A percentile compares a stretch with the other conserved stretches of the same genome.
phyloP scores from a whole-genome alignment of 1,140 invertebrate genomes.

The Diorhabda elongata region DNA sequence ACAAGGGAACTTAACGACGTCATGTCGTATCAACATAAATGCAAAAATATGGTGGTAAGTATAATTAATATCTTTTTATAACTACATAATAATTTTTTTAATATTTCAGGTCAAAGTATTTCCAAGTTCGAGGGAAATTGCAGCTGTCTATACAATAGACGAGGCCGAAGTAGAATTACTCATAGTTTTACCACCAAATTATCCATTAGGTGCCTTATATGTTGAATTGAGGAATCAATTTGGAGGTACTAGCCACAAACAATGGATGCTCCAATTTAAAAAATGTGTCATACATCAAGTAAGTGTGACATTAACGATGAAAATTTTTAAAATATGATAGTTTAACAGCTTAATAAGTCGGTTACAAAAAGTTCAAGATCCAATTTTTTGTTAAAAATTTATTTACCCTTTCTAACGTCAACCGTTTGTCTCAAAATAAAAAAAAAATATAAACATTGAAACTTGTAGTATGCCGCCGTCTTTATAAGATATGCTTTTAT shows the following conservation, averaged over 20 bases:
- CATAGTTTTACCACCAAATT: conserved; percentile 72
- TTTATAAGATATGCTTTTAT: too few relatives aligned
- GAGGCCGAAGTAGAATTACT: conserved; percentile 76
- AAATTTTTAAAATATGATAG: too few relatives aligned
- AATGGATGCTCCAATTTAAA: conserved; percentile 75
- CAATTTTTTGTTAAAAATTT: too few relatives aligned
- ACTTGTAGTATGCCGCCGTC: too few relatives aligned
- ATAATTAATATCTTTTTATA: background rate
- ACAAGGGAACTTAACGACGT: conserved; percentile 65
- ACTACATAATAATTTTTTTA: background rate
- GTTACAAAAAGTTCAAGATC: too few relatives aligned
- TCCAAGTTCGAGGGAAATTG: conserved; percentile 66
- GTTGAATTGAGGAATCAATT: conserved; percentile 65
- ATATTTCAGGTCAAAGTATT: conserved; percentile 64
- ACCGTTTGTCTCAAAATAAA: too few relatives aligned
- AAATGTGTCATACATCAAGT: conserved; percentile 80
- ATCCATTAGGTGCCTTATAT: conserved; percentile 70
- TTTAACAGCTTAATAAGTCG: too few relatives aligned
- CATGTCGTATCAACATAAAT: conserved; percentile 49
- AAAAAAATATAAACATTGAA: too few relatives aligned
- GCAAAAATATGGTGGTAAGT: conserved; percentile 69
- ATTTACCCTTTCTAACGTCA: too few relatives aligned
- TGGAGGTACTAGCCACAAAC: conserved; percentile 59
- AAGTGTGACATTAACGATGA: conserved; percentile 8
- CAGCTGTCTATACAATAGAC: conserved; percentile 76